Conservation (phyloP, 2,888 invertebrate species). For the Vesta saturnalis region DNA sequence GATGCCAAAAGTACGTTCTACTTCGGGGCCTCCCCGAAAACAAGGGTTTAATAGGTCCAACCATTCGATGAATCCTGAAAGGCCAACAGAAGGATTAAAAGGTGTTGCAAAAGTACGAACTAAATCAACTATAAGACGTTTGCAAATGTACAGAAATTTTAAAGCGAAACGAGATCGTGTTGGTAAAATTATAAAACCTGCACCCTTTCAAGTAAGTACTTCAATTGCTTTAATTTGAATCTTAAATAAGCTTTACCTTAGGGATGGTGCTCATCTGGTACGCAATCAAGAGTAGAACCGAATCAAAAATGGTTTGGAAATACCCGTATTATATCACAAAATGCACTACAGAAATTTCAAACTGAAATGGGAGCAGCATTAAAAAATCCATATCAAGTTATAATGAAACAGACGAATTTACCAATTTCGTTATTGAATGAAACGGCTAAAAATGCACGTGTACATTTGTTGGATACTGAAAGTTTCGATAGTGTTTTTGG, state of each 20-base stretch:
- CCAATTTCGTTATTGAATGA: conserved; percentile 96
- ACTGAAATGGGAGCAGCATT: conserved; percentile 94
- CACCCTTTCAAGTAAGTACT: conserved; percentile 83
- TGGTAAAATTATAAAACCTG: conserved; percentile 92
- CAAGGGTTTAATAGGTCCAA: conserved; percentile 86
- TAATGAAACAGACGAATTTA: conserved; percentile 95
- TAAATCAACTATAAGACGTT: conserved; percentile 92
- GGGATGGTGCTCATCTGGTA: conserved; percentile 87
- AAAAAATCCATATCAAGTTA: conserved; percentile 96
- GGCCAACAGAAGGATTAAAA: conserved; percentile 79
- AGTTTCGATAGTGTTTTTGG: conserved; percentile 95
- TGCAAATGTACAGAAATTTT: conserved; percentile 98
- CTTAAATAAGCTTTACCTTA: conserved; percentile 41
- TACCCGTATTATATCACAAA: conserved; percentile 95
- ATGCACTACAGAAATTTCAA: conserved; percentile 88
- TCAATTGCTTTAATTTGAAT: conserved; percentile 10
- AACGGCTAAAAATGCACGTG: conserved; percentile 86
- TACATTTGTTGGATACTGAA: conserved; percentile 96
- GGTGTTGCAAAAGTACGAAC: conserved; percentile 88
- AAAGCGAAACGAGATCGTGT: conserved; percentile 91
- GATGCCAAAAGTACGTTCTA: conserved; percentile 83
- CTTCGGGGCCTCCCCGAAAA: conserved; percentile 79
- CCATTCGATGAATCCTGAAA: conserved; percentile 96
- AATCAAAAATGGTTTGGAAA: conserved; percentile 99
- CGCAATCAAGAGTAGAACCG: conserved; percentile 94